Conservation (phyloP, 1,140 invertebrate genomes). For the Bombus impatiens region DNA sequence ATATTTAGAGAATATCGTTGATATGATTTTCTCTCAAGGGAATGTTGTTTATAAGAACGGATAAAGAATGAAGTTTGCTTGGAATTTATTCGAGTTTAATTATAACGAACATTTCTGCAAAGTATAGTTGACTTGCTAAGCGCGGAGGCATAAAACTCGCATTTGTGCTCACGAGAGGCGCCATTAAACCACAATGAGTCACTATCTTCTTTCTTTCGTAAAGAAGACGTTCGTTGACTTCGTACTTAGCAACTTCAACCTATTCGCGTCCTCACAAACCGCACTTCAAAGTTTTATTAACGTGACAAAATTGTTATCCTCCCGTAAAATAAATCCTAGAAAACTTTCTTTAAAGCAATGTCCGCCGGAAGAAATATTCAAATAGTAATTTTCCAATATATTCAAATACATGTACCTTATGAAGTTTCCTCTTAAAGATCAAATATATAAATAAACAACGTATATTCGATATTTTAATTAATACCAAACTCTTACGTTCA, state of each 20-base stretch:
- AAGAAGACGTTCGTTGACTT: not conserved
- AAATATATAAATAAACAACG: no score
- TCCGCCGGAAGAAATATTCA: no score
- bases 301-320: not conserved
- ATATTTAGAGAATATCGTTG: not conserved
- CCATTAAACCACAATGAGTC: not conserved
- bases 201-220: not conserved
- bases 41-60: not conserved
- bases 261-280: not conserved
- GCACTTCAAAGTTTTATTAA: not conserved
- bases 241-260: not conserved
- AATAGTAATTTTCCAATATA: no score
- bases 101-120: not conserved
- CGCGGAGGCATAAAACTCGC: constrained; percentile 5
- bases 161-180: not conserved
- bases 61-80: not conserved
- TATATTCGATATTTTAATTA: no score
- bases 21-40: not conserved
- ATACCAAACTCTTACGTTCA: no score
- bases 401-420: no score
- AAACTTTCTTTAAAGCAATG: no score
- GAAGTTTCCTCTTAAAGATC: no score
- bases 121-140: not conserved
- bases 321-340: not conserved
- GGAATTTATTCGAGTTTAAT: constrained; percentile 1